Base-by-base conservation (phyloP, 2,113 vertebrate genomes). In the Protobothrops mucrosquamatus region DNA sequence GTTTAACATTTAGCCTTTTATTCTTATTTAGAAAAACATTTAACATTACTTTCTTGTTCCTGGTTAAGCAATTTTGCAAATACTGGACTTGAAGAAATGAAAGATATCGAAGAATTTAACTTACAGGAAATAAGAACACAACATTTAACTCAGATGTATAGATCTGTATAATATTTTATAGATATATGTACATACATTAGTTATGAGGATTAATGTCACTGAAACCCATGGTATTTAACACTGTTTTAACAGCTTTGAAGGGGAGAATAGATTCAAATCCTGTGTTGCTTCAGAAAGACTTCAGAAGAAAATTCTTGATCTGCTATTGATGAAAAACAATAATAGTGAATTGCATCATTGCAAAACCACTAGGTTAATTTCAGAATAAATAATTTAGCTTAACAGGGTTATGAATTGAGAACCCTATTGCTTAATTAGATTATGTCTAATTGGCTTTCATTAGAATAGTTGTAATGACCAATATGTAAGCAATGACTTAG, bases 1-100 rank as follows among this genome's bases (percentile, higher is more conserved):
- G 90, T 51, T 34, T 24, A 95, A 2, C 51, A 86, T 85, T n/a
- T 88, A 34, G 61, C 94, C 59, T 92, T 96, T 61, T 92, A 96
- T 93, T 95, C 34, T 91, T 55, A 95, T 92, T 4, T 26, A 93
- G 93, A 89, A 95, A 92, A 95, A 88, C 34, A 23, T 89, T 94
- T 93, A 43, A 92, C 43, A 0, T 85, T 95, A 29, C n/a, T 90
- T 51, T 51, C 29, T 81, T 54, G 29, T 54, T 61, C 55, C 54
- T 93, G 93, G 94, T 89, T 2, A 81, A 95, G 94, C 94, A 95
- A 91, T 39, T 3, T 0, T 81, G 56, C 12, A 69, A 81, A 81
- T 81, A 81, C 18, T 81, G 34, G 18, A 43, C 18, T 39, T 43
- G 88, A 92, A 26, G 54, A 95, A 92, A 12, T 92, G 39, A 92